A percentile compares a stretch with the other conserved stretches of the same genome.
These are phyloP conservation scores for Cyprinodon tularosa DNA, from an alignment of 2,113 vertebrate genomes.

Conservation along the genomic window DNA sequence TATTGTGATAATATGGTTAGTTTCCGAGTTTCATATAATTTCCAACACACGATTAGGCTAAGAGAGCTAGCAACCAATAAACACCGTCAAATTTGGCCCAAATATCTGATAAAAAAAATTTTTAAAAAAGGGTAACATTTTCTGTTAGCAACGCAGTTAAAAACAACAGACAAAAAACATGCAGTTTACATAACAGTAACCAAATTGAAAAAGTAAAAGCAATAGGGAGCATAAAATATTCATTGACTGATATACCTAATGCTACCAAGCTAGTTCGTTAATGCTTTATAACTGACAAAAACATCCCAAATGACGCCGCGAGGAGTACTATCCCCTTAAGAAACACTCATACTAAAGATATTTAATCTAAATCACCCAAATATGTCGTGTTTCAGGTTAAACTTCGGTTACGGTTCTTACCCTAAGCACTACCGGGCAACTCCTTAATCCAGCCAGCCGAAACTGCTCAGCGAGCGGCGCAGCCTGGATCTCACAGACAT, in stretches of 20 bases:
- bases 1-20: background rate
- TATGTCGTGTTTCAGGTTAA: slow-evolving; percentile 34
- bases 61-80: slow-evolving; percentile 48
- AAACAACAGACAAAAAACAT: background rate
- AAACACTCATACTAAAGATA: background rate
- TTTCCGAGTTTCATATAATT: background rate
- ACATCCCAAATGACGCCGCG: slow-evolving; percentile 18
- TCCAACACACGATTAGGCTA: slow-evolving; percentile 27
- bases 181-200: background rate
- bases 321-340: slow-evolving; percentile 5
- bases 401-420: slow-evolving; percentile 33
- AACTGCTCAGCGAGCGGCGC: slow-evolving; percentile 41
- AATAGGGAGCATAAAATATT: slow-evolving; percentile 52
- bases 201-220: slow-evolving; percentile 34
- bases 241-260: slow-evolving; percentile 38
- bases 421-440: slow-evolving; percentile 68
- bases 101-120: slow-evolving; percentile 5
- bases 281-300: slow-evolving; percentile 57
- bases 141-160: slow-evolving; percentile 12
- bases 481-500: slow-evolving; percentile 57
- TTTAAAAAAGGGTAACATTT: slow-evolving; percentile 2
- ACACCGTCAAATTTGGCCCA: slow-evolving; percentile 50
- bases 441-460: slow-evolving; percentile 78
- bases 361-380: slow-evolving; percentile 34
- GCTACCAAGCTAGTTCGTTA: slow-evolving; percentile 43